Percentiles rank a stretch among this genome's conserved stretches.
Evolutionary conservation across 2,888 invertebrate species (phyloP).

Genomic region (Rhaphigaster nebulosa): DNA sequence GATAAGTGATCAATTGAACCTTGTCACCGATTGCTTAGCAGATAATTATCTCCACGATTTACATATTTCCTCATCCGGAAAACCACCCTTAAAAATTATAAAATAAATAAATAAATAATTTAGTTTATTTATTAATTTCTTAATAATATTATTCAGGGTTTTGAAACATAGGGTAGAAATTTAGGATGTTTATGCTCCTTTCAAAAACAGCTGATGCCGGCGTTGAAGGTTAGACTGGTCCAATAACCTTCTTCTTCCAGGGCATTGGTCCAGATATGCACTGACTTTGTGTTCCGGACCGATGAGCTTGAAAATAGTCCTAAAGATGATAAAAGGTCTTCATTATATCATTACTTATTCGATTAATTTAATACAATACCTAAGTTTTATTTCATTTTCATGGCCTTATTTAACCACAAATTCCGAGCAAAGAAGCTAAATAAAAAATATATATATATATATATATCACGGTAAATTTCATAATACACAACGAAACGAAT

Average conservation of each 20-base stretch:
- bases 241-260: not conserved
- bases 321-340: not conserved
- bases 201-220: not conserved
- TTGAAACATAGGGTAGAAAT: too few species aligned
- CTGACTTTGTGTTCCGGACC: not conserved
- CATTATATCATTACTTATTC: not conserved
- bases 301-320: not conserved
- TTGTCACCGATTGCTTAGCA: not conserved
- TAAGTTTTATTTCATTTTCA: too few species aligned
- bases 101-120: too few species aligned
- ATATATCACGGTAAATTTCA: too few species aligned
- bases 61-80: too few species aligned
- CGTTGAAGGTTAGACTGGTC: not conserved
- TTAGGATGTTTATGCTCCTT: not conserved
- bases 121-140: too few species aligned
- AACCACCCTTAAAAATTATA: too few species aligned
- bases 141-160: too few species aligned
- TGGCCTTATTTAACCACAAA: too few species aligned
- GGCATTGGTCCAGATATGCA: slow-evolving; percentile 1
- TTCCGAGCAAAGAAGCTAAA: too few species aligned
- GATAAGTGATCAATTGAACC: not conserved
- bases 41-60: too few species aligned
- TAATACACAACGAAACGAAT: too few species aligned
- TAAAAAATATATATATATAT: not conserved
- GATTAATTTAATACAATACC: not conserved